These are phyloP conservation scores for Cyclophora albipunctata DNA, from an alignment of 2,888 invertebrate species.

Conservation along the genomic window DNA sequence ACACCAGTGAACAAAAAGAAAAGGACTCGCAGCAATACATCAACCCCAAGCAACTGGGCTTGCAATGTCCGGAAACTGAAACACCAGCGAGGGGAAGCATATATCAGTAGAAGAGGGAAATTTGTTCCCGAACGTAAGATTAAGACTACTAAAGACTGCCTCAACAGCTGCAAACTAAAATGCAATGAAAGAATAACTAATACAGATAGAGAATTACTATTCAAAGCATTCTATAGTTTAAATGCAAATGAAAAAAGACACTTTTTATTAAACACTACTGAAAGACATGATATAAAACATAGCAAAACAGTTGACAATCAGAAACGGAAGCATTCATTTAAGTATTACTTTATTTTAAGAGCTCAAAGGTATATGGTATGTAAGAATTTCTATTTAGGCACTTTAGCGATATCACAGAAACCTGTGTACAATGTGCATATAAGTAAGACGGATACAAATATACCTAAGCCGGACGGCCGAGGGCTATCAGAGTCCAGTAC, in stretches of 20 bases:
- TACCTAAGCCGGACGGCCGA: conserved; percentile 62
- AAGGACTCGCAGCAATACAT: conserved; percentile 36
- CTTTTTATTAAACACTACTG: conserved; percentile 60
- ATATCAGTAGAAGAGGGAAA: conserved; percentile 58
- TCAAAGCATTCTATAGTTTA: conserved; percentile 61
- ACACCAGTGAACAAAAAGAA: conserved; percentile 24
- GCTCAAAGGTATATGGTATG: conserved; percentile 53
- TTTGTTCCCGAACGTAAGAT: conserved; percentile 54
- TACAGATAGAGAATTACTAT: conserved; percentile 53
- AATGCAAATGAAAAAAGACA: conserved; percentile 62
- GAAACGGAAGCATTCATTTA: conserved; percentile 55
- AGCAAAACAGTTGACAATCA: conserved; percentile 29
- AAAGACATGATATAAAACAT: conserved; percentile 46
- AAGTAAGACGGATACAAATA: conserved; percentile 59
- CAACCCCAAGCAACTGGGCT: conserved; percentile 59
- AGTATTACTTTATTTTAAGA: conserved; percentile 58
- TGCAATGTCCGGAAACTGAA: conserved; percentile 59
- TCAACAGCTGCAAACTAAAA: conserved; percentile 55
- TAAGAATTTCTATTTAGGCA: conserved; percentile 65
- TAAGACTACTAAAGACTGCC: conserved; percentile 55
- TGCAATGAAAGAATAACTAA: conserved; percentile 58
- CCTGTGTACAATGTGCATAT: conserved; percentile 65
- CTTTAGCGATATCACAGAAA: conserved; percentile 63
- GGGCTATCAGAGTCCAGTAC: conserved; percentile 52
- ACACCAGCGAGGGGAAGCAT: conserved; percentile 63